Conservation (phyloP, 2,888 invertebrate genomes). For the Eristalis arbustorum region DNA sequence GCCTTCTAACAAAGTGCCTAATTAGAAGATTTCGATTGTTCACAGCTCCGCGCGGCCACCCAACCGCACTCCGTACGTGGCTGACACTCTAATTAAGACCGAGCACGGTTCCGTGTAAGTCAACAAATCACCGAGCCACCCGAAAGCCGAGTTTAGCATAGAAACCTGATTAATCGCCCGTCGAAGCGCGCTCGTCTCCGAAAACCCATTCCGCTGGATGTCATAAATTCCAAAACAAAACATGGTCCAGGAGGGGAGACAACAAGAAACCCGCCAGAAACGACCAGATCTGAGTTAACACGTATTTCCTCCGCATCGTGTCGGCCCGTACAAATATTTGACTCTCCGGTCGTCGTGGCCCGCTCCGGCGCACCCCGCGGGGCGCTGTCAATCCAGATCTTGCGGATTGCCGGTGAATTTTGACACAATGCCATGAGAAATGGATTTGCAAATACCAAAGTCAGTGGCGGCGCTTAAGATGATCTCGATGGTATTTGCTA, state of each 20-base stretch:
- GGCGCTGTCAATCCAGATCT: slow-evolving; percentile 32
- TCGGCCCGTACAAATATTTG: slow-evolving; percentile 28
- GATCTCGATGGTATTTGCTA: slow-evolving; percentile 51
- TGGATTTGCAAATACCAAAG: slow-evolving; percentile 51
- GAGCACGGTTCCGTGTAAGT: neutral
- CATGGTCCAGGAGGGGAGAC: neutral
- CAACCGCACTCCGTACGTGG: neutral
- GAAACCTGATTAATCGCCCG: slow-evolving; percentile 19
- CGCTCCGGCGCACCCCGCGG: neutral
- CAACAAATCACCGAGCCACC: neutral
- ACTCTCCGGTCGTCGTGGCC: neutral
- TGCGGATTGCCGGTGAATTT: slow-evolving; percentile 31
- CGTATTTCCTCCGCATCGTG: slow-evolving; percentile 1
- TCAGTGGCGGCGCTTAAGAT: slow-evolving; percentile 60
- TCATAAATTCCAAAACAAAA: slow-evolving; percentile 23
- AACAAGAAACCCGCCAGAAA: neutral
- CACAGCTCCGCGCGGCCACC: neutral
- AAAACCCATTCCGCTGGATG: slow-evolving; percentile 11
- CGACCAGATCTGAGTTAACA: slow-evolving; percentile 21
- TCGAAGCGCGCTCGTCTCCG: neutral
- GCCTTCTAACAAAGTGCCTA: neutral
- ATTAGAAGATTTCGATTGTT: neutral
- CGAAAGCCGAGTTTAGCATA: slow-evolving; percentile 9
- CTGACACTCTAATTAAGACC: neutral
- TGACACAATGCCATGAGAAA: slow-evolving; percentile 50